Evolutionary conservation across 2,888 invertebrate genomes (phyloP).

Genomic region (Amiota mariae): DNA sequence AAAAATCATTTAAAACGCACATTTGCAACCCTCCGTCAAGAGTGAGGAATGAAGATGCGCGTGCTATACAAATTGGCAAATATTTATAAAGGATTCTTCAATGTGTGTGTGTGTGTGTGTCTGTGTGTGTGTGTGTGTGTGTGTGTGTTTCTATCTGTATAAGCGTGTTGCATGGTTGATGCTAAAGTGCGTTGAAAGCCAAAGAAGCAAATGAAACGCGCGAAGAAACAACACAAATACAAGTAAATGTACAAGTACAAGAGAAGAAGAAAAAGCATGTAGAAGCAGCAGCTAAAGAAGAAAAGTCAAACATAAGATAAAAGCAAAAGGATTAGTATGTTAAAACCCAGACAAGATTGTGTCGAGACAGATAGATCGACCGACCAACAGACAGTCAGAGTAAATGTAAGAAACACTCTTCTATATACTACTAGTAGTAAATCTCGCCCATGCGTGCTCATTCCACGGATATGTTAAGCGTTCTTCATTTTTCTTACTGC

Average conservation of each 20-base stretch:
- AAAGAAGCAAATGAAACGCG: neutral
- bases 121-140: neutral
- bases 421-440: constrained; percentile 58
- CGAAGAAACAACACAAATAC: neutral
- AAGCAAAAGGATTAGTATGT: constrained; percentile 67
- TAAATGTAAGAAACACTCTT: constrained; percentile 60
- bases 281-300: constrained; percentile 43
- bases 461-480: constrained; percentile 6
- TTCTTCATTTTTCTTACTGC: constrained; percentile 55
- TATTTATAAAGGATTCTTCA: constrained; percentile 68
- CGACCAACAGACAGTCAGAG: neutral
- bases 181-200: constrained; percentile 22
- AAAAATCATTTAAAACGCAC: constrained; percentile 65
- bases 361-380: neutral
- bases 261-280: constrained; percentile 29
- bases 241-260: constrained; percentile 31
- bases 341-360: constrained; percentile 57
- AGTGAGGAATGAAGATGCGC: constrained; percentile 57
- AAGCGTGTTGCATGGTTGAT: neutral
- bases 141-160: neutral
- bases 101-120: neutral
- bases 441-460: constrained; percentile 59
- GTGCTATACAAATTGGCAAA: constrained; percentile 71
- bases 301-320: constrained; percentile 69
- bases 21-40: neutral